Conservation (phyloP, 2,113 vertebrate species). For the Phyllopteryx taeniolatus region DNA sequence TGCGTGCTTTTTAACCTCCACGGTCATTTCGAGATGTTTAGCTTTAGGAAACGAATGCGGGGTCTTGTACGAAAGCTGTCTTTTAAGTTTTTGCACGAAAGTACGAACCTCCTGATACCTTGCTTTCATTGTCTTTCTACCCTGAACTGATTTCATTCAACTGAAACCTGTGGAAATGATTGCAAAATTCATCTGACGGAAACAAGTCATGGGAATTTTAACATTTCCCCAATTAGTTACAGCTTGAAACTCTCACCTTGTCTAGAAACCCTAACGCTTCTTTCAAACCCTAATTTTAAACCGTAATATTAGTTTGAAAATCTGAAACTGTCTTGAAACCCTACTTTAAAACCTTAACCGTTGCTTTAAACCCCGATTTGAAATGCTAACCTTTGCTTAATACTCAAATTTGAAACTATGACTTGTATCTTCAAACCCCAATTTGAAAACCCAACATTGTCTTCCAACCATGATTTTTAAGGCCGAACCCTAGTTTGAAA, state of each 20-base stretch:
- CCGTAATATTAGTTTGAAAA: not conserved
- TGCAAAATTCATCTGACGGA: not conserved
- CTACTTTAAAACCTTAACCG: too few species aligned
- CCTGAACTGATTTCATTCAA: not conserved
- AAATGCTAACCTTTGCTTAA: not conserved
- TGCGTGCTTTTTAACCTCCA: conserved; percentile 22
- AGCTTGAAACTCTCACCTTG: too few species aligned
- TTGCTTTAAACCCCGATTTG: too few species aligned
- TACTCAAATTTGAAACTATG: not conserved
- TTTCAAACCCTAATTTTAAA: too few species aligned
- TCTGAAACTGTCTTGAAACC: not conserved
- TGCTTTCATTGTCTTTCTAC: not conserved
- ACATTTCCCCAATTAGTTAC: not conserved
- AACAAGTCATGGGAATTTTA: not conserved
- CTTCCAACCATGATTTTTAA: too few species aligned
- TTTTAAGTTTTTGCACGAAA: not conserved
- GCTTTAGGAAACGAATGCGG: not conserved
- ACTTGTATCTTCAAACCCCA: too few species aligned
- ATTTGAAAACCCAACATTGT: too few species aligned
- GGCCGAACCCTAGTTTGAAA: too few species aligned
- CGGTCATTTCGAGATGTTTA: not conserved
- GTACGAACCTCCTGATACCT: not conserved
- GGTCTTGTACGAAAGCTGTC: not conserved
- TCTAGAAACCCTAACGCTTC: too few species aligned
- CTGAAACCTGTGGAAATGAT: not conserved